Percentiles rank a stretch among this genome's conserved stretches.
phyloP scores from a whole-genome alignment of 2,113 vertebrate genomes.

The Brachyhypopomus gauderio region DNA sequence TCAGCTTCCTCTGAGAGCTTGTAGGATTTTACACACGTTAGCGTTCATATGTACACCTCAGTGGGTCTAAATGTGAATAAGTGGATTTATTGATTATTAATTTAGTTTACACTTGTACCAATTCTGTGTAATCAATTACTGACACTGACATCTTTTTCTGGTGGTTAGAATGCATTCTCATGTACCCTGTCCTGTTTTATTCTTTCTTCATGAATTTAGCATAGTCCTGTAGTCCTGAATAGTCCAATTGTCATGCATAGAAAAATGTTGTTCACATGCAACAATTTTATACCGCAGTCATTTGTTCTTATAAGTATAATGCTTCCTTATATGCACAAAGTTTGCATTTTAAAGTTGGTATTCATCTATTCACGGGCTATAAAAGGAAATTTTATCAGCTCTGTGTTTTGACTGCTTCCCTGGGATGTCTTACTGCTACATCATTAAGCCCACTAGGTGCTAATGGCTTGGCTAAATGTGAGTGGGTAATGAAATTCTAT shows the following conservation, averaged over 20 bases:
- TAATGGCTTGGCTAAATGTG: conserved; percentile 15
- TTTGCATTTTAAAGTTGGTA: conserved; percentile 13
- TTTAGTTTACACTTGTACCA: background rate
- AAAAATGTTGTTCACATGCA: conserved; percentile 24
- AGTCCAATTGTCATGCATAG: background rate
- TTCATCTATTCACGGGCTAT: background rate
- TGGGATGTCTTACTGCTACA: conserved; percentile 22
- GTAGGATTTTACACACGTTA: background rate
- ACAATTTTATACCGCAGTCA: background rate
- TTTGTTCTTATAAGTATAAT: conserved; percentile 14
- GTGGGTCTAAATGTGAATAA: background rate
- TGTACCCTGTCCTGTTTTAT: background rate
- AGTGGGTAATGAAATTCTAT: conserved; percentile 17
- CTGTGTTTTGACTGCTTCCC: conserved; percentile 28
- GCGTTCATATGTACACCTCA: background rate
- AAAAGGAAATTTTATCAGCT: conserved; percentile 14
- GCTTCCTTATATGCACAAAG: conserved; percentile 14
- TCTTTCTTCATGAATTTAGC: conserved; percentile 16
- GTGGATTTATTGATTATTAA: background rate
- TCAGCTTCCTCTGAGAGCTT: background rate
- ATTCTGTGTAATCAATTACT: background rate
- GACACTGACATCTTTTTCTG: background rate
- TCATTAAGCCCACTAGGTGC: conserved; percentile 25
- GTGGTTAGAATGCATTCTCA: conserved; percentile 1
- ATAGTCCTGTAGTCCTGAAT: conserved; percentile 25